phyloP scores from a whole-genome alignment of 2,888 invertebrate species.

The Choreutis nemorana region DNA sequence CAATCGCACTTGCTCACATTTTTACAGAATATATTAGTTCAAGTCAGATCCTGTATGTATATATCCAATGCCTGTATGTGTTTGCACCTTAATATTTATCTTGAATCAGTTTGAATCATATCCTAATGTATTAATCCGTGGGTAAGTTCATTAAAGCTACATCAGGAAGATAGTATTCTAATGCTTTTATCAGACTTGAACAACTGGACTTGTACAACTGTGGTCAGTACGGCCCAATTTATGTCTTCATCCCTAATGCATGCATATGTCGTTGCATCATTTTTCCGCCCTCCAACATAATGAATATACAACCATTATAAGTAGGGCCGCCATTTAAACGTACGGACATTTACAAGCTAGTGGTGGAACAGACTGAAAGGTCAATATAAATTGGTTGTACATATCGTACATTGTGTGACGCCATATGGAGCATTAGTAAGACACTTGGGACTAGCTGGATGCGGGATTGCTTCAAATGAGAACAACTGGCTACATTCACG shows the following conservation, averaged over 20 bases:
- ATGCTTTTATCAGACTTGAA: too few relatives aligned
- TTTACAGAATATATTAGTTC: too few relatives aligned
- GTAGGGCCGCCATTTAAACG: slow-evolving; percentile 16
- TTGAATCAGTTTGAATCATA: too few relatives aligned
- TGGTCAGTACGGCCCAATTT: too few relatives aligned
- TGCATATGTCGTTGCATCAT: slow-evolving; percentile 61
- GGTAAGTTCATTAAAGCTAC: too few relatives aligned
- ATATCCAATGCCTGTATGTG: too few relatives aligned
- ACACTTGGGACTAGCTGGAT: slow-evolving; percentile 52
- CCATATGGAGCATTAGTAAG: slow-evolving; percentile 63
- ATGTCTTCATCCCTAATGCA: slow-evolving; percentile 59
- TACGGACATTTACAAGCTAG: slow-evolving; percentile 4
- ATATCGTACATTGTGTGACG: slow-evolving; percentile 41
- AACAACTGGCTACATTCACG: slow-evolving; percentile 54
- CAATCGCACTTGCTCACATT: too few relatives aligned
- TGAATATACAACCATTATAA: slow-evolving; percentile 34
- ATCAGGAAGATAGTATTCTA: too few relatives aligned
- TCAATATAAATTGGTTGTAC: slow-evolving; percentile 33
- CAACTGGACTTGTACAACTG: too few relatives aligned
- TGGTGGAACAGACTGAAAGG: slow-evolving; percentile 12
- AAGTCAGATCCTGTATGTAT: too few relatives aligned
- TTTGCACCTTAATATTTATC: too few relatives aligned
- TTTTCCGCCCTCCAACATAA: slow-evolving; percentile 45
- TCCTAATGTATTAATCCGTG: too few relatives aligned
- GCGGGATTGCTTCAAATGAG: slow-evolving; percentile 43